These are phyloP conservation scores for Cecidostiba fungosa DNA, from an alignment of 2,888 invertebrate genomes.

Conservation along the genomic window DNA sequence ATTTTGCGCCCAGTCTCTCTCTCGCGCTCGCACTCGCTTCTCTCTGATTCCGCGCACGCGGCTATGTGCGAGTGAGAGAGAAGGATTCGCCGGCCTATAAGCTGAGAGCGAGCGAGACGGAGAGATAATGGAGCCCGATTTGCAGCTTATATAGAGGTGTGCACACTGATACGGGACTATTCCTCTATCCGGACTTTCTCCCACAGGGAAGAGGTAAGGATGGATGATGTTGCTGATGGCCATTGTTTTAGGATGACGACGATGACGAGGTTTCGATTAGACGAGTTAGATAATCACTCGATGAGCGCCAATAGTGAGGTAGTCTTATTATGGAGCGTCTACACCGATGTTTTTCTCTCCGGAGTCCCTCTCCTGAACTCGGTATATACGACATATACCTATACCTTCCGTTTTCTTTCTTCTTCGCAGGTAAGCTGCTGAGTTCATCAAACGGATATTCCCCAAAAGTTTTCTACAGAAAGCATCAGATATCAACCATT, in stretches of 20 bases:
- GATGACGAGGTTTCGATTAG: background rate
- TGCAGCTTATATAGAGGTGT: background rate
- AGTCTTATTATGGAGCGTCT: background rate
- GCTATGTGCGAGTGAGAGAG: background rate
- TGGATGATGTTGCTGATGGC: background rate
- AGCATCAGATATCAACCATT: background rate
- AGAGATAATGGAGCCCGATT: slow-evolving; percentile 7
- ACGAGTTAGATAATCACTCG: background rate
- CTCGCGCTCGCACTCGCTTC: background rate
- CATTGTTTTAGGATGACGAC: background rate
- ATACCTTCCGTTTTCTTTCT: too few species aligned
- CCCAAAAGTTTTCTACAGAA: background rate
- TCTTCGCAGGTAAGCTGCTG: background rate
- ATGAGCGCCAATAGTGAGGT: background rate
- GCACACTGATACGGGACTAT: slow-evolving; percentile 4
- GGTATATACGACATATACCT: too few species aligned
- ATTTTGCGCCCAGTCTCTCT: slow-evolving; percentile 31
- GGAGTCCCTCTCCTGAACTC: too few species aligned
- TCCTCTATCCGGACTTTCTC: background rate
- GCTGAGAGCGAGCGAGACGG: background rate
- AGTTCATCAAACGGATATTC: background rate
- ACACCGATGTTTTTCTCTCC: background rate
- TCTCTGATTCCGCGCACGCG: background rate
- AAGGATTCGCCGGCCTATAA: background rate
- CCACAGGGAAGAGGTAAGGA: background rate